A percentile compares a stretch with the other conserved stretches of the same genome.
Conservation (phyloP, 2,113 vertebrate genomes). For the Athene noctua region DNA sequence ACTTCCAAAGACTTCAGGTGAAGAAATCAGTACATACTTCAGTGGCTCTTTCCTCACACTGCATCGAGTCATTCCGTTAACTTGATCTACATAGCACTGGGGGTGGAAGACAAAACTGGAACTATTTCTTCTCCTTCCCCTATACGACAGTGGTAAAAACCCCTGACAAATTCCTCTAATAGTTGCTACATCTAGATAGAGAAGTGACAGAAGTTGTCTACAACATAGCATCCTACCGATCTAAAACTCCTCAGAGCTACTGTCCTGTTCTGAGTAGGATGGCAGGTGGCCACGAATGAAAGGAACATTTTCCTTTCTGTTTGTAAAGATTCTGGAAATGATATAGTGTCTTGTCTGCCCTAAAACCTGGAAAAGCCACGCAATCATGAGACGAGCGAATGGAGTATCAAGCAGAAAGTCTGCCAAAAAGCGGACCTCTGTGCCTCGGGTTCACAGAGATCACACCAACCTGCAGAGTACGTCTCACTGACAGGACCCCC, state of each 20-base stretch:
- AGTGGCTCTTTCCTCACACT: background rate
- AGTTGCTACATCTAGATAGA: background rate
- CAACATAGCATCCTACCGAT: background rate
- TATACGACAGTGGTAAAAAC: background rate
- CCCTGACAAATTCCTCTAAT: background rate
- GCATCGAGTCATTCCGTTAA: background rate
- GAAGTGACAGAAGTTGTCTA: background rate
- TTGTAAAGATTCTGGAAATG: background rate
- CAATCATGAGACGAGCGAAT: rapidly evolving
- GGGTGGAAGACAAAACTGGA: background rate
- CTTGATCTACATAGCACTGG: background rate
- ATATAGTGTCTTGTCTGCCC: background rate
- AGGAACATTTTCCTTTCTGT: background rate
- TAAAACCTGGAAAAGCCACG: background rate
- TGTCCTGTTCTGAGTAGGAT: background rate
- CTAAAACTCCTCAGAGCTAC: background rate
- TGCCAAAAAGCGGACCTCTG: background rate
- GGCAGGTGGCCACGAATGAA: background rate
- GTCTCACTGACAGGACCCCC: background rate
- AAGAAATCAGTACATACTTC: background rate
- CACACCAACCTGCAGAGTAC: background rate
- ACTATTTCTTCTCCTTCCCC: background rate
- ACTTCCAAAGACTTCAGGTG: background rate
- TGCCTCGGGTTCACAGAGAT: rapidly evolving
- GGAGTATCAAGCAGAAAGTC: background rate